Evolutionary conservation across 2,113 vertebrate species (phyloP).

Genomic region (Passer montanus): DNA sequence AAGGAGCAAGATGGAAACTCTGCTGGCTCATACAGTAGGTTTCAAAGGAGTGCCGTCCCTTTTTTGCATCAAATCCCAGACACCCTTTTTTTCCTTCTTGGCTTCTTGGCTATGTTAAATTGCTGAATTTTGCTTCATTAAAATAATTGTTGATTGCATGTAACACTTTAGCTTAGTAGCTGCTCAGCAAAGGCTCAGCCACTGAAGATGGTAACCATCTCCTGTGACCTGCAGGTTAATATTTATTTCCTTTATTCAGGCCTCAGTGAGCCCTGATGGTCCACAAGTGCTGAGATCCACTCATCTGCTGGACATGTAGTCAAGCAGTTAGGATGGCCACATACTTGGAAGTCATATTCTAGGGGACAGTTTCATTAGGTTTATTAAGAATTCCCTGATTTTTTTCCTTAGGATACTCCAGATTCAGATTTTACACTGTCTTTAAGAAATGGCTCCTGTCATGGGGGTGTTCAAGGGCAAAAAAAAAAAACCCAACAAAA

Average conservation of each 20-base stretch:
- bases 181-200: not conserved
- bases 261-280: not conserved
- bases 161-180: conserved; percentile 13
- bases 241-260: not conserved
- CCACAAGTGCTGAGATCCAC: not conserved
- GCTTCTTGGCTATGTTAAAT: conserved; percentile 12
- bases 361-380: not conserved
- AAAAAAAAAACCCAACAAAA: not conserved
- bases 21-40: not conserved
- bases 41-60: not conserved
- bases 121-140: conserved; percentile 45
- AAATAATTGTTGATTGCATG: conserved; percentile 51
- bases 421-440: not conserved
- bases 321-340: not conserved
- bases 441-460: not conserved
- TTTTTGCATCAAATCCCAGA: not conserved
- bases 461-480: not conserved
- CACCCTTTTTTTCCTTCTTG: not conserved
- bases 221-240: not conserved
- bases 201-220: not conserved
- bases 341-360: not conserved
- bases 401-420: not conserved
- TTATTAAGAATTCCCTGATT: not conserved
- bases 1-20: not conserved
- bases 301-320: not conserved